These are phyloP conservation scores for Thamnophis sirtalis DNA, from an alignment of 2,113 vertebrate species.

Conservation along the genomic window DNA sequence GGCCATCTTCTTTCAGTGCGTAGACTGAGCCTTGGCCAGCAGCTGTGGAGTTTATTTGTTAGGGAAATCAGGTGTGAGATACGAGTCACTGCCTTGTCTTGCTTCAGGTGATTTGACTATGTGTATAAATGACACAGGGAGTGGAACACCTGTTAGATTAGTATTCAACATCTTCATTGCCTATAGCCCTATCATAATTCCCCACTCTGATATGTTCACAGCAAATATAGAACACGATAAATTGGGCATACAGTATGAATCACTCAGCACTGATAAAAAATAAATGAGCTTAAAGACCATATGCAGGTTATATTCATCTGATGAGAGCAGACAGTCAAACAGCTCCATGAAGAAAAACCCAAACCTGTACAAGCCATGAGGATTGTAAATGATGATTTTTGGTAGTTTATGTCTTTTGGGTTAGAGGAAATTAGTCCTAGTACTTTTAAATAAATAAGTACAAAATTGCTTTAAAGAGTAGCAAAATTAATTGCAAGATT, in stretches of 20 bases:
- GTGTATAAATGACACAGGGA: slow-evolving; percentile 75
- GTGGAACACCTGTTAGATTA: slow-evolving; percentile 74
- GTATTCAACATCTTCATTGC: slow-evolving; percentile 59
- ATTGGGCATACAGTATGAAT: slow-evolving; percentile 43
- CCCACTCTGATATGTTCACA: slow-evolving; percentile 11
- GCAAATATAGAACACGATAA: slow-evolving; percentile 56
- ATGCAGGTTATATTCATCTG: not conserved
- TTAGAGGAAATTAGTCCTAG: not conserved
- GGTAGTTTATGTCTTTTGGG: not conserved
- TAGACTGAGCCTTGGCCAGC: slow-evolving; percentile 56
- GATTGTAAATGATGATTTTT: not conserved
- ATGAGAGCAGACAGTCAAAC: slow-evolving; percentile 8
- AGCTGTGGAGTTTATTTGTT: slow-evolving; percentile 76
- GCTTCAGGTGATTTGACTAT: slow-evolving; percentile 76
- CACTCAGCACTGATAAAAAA: slow-evolving; percentile 35
- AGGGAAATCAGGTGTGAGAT: slow-evolving; percentile 75
- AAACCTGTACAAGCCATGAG: not conserved
- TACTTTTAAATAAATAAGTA: not conserved
- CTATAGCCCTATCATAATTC: slow-evolving; percentile 44
- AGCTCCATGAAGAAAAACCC: not conserved
- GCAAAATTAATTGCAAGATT: not conserved
- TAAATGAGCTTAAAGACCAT: not conserved
- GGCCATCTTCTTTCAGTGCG: slow-evolving; percentile 46
- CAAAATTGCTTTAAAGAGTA: not conserved
- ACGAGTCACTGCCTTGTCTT: slow-evolving; percentile 70